Conservation (phyloP, 2,888 invertebrate species). For the Gonocerus acuteangulatus region DNA sequence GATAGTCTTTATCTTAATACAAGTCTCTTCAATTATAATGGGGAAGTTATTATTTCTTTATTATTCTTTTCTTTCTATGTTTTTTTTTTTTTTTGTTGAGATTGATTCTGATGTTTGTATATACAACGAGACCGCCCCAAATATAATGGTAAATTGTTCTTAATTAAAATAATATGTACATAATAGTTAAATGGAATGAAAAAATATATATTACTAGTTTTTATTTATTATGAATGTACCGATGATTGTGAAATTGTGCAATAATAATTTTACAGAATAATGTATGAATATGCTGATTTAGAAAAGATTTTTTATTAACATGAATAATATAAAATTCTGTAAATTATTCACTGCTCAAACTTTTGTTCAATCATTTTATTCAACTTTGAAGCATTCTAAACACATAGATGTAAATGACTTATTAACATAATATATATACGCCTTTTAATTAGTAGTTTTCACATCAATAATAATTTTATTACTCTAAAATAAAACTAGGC, state of each 20-base stretch:
- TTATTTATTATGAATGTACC: conserved; percentile 19
- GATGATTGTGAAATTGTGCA: conserved; percentile 18
- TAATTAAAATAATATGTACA: conserved; percentile 9
- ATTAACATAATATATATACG: too few species aligned
- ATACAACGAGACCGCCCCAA: conserved; percentile 25
- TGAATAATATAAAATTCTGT: not conserved
- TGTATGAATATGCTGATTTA: not conserved
- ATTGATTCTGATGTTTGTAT: conserved; percentile 15
- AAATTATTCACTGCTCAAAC: conserved; percentile 22
- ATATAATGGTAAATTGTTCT: not conserved
- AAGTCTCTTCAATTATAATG: conserved; percentile 19
- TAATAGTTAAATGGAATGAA: conserved; percentile 14
- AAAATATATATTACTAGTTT: conserved; percentile 4
- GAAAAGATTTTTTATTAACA: too few species aligned
- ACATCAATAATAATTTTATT: too few species aligned
- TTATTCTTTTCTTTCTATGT: not conserved
- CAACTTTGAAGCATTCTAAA: too few species aligned
- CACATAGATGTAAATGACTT: too few species aligned
- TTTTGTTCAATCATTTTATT: conserved; percentile 14
- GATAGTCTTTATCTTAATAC: conserved; percentile 23
- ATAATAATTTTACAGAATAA: conserved; percentile 4
- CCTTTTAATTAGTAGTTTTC: too few species aligned
- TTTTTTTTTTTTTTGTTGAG: not conserved
- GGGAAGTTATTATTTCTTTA: conserved; percentile 6
- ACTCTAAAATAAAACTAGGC: too few species aligned